Evolutionary conservation across 2,888 invertebrate genomes (phyloP).

Genomic region (Parasteatoda lunata): DNA sequence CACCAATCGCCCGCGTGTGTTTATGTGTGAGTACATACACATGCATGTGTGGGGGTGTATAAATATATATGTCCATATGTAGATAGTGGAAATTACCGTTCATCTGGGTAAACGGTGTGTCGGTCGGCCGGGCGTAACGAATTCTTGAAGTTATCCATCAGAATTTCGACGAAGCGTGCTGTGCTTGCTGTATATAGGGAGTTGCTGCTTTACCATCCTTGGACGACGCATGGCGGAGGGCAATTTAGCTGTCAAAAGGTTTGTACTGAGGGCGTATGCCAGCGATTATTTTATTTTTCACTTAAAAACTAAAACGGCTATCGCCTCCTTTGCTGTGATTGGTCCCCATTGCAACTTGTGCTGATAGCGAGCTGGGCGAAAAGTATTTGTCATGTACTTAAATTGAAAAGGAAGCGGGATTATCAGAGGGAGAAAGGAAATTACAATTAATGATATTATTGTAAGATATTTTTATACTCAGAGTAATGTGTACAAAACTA

Average conservation of each 20-base stretch:
- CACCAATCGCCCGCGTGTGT: slow-evolving; percentile 34
- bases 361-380: neutral
- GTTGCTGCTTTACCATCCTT: slow-evolving; percentile 3
- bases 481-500: no score
- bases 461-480: no score
- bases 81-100: slow-evolving; percentile 65
- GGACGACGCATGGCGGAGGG: neutral
- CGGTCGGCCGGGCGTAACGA: slow-evolving; percentile 50
- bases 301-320: neutral
- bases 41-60: slow-evolving; percentile 13
- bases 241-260: slow-evolving; percentile 60
- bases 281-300: slow-evolving; percentile 5
- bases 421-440: no score
- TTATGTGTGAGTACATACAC: neutral
- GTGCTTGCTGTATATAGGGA: neutral
- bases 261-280: slow-evolving; percentile 20
- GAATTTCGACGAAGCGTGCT: slow-evolving; percentile 50
- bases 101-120: slow-evolving; percentile 65
- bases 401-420: neutral
- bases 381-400: neutral
- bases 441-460: no score
- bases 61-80: slow-evolving; percentile 55
- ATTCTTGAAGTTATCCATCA: slow-evolving; percentile 62
- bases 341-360: neutral
- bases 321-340: neutral